A percentile compares a stretch with the other conserved stretches of the same genome.
phyloP scores from a whole-genome alignment of 2,888 invertebrate species.

The Eupithecia inturbata region DNA sequence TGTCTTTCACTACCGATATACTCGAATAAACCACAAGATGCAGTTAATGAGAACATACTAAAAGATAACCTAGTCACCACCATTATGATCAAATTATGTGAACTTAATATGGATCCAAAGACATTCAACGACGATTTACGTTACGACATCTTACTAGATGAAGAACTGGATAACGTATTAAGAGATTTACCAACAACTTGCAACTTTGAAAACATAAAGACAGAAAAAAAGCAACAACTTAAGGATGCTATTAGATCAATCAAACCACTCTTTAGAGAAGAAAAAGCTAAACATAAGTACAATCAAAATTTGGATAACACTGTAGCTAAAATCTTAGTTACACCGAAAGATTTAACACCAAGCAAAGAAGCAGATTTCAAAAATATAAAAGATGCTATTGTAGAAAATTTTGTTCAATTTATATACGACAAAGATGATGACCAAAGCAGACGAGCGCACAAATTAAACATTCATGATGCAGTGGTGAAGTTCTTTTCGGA shows the following conservation, averaged over 20 bases:
- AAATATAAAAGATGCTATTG: slow-evolving; percentile 56
- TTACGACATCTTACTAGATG: slow-evolving; percentile 57
- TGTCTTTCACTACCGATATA: slow-evolving; percentile 59
- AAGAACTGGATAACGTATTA: slow-evolving; percentile 58
- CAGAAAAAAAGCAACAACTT: slow-evolving; percentile 52
- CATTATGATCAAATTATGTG: slow-evolving; percentile 64
- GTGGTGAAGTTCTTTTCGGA: slow-evolving; percentile 50
- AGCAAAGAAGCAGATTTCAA: slow-evolving; percentile 45
- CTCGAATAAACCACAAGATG: slow-evolving; percentile 46
- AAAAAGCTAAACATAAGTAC: slow-evolving; percentile 57
- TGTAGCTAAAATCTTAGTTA: slow-evolving; percentile 51
- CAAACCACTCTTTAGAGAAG: slow-evolving; percentile 58
- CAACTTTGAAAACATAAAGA: slow-evolving; percentile 50
- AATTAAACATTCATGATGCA: slow-evolving; percentile 53
- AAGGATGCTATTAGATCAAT: slow-evolving; percentile 53
- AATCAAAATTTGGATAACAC: slow-evolving; percentile 57
- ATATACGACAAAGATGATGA: slow-evolving; percentile 54
- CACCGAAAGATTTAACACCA: slow-evolving; percentile 43
- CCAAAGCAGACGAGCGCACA: slow-evolving; percentile 53
- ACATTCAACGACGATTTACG: slow-evolving; percentile 57
- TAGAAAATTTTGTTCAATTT: slow-evolving; percentile 61
- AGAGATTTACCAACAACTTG: slow-evolving; percentile 49
- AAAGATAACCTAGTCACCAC: slow-evolving; percentile 56
- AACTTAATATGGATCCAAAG: slow-evolving; percentile 59
- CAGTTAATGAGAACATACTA: slow-evolving; percentile 43